These are phyloP conservation scores for Hyphantria cunea DNA, from an alignment of 1,140 invertebrate species.

Conservation along the genomic window DNA sequence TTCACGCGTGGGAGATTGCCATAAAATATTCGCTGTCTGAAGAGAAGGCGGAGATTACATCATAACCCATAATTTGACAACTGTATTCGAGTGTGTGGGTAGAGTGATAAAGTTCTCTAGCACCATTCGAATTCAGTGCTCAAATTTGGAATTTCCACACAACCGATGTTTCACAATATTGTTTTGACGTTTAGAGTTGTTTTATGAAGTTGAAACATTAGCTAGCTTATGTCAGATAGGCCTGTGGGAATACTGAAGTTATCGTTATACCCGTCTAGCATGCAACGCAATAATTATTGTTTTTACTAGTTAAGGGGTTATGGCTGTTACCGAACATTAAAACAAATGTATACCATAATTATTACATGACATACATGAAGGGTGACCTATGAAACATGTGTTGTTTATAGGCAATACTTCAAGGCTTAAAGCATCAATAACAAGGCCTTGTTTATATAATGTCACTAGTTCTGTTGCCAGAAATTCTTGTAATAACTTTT, in stretches of 20 bases:
- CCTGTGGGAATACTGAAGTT: not conserved
- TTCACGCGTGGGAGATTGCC: not conserved
- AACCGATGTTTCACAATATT: not conserved
- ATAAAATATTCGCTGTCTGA: not conserved
- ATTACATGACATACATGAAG: not conserved
- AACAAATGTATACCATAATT: not conserved
- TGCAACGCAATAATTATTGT: not conserved
- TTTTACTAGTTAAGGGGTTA: not conserved
- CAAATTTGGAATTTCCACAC: conserved; percentile 63
- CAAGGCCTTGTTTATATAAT: no score
- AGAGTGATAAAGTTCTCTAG: conserved; percentile 76
- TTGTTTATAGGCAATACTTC: no score
- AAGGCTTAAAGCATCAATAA: not conserved
- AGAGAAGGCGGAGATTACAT: not conserved
- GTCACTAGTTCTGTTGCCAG: no score
- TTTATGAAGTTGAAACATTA: not conserved
- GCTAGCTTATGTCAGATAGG: no score
- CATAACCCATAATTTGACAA: conserved; percentile 75
- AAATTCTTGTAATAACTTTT: no score
- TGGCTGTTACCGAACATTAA: not conserved
- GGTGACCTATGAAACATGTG: not conserved
- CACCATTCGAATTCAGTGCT: conserved; percentile 83
- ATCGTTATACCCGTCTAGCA: not conserved
- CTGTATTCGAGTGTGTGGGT: conserved; percentile 81
- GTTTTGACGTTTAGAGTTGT: not conserved